Evolutionary conservation across 1,140 invertebrate genomes (phyloP), one percentile per base, ranked within the genome.

Genomic region (Calephelis nemesis): DNA sequence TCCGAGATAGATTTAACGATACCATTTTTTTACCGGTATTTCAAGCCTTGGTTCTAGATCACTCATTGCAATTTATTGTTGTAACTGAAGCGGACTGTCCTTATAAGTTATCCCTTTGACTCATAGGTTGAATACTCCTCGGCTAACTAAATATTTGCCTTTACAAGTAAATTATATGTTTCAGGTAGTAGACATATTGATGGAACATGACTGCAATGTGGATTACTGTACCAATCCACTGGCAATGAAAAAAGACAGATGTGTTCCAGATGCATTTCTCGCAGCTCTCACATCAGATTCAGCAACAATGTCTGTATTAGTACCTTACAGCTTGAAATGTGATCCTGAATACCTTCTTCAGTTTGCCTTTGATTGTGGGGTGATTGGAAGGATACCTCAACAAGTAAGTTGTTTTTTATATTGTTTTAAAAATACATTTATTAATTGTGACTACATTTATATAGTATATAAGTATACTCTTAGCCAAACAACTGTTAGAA

Each of bases 101-200:
- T 30, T 30, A 30, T 30, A 4, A 30, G 30, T 30, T 30, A 30
- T 4, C 30, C 4, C 30, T 30, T 30, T 30, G 30, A 30, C 4
- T 30, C 30, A 19, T 19, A 30, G 30, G 3, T 30, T 30, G 2
- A 4, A 30, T 30, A 30, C 30, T 30, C 30, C 2, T 2, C 4
- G 4, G 30, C 2, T 30, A 30, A 5, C 5, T 19, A 19, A 8
- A 47, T 30, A 50, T 42, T 48, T 52, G 3, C 47, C 39, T 50
- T 11, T 19, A 49, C 48, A 49, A 19, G 30, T 11, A n/a, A 19
- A 40, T 63, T 48, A 62, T 52, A 65, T 72, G 71, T 65, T 90
- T 49, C 69, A 92, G 92, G 87, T 91, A 12, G 90, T 92, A 65
- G 67, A 84, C 65, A 84, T 92, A 76, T 76, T 92, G 7, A 71